Percentiles rank a stretch among this genome's conserved stretches.
Evolutionary conservation across 2,888 invertebrate species (phyloP).

Genomic region (Lacanobia oleracea): DNA sequence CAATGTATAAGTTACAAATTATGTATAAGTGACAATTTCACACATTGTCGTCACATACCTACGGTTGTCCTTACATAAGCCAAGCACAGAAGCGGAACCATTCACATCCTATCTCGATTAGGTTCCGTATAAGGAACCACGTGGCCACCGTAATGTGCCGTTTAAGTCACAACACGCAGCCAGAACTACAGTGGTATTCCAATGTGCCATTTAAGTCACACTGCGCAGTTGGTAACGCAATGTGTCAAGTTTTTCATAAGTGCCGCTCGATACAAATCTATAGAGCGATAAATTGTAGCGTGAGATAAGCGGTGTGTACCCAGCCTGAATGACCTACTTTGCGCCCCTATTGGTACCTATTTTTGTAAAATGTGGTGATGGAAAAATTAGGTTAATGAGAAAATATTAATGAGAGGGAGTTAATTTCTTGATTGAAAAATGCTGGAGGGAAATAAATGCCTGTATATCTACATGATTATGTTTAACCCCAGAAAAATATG

Average conservation of each 20-base stretch:
- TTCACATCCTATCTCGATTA: conserved; percentile 17
- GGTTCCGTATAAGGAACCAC: conserved; percentile 16
- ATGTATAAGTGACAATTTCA: background rate
- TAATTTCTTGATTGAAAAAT: conserved; percentile 9
- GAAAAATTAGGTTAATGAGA: conserved; percentile 49
- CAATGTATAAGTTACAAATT: background rate
- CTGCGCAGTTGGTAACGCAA: background rate
- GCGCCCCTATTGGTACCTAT: conserved; percentile 15
- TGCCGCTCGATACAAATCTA: conserved; percentile 12
- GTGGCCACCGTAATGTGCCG: background rate
- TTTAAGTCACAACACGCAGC: background rate
- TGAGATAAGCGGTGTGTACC: conserved; percentile 43
- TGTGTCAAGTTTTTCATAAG: conserved; percentile 25
- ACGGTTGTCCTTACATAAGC: conserved; percentile 22
- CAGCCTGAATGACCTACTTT: conserved; percentile 39
- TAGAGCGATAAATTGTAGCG: conserved; percentile 48
- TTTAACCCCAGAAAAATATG: background rate
- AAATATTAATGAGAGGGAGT: conserved; percentile 8
- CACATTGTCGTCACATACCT: background rate
- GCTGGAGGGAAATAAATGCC: background rate
- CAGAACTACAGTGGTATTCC: background rate
- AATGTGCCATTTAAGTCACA: background rate
- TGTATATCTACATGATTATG: background rate
- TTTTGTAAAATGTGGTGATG: conserved; percentile 25
- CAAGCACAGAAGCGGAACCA: conserved; percentile 21